A percentile compares a stretch with the other conserved stretches of the same genome.
phyloP scores from a whole-genome alignment of 2,888 invertebrate genomes.

The Epinotia brunnichana region DNA sequence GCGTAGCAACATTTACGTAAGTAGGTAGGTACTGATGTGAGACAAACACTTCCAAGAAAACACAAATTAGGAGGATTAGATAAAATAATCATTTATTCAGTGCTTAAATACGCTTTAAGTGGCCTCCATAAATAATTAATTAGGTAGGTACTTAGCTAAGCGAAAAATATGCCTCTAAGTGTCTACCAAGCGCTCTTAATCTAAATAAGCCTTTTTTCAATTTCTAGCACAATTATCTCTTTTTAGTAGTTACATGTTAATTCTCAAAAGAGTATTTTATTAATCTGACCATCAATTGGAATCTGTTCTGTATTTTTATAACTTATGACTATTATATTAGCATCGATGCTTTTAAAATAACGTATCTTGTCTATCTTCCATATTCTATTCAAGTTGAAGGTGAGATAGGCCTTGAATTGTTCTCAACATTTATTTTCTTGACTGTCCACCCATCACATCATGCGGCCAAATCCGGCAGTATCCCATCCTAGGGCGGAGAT shows the following conservation, averaged over 20 bases:
- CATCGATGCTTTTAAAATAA: too few relatives aligned
- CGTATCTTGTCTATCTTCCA: too few relatives aligned
- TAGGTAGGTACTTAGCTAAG: neutral
- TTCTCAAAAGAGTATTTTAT: neutral
- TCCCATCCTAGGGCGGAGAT: too few relatives aligned
- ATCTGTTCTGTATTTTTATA: too few relatives aligned
- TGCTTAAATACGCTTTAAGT: neutral
- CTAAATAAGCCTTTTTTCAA: constrained; percentile 6
- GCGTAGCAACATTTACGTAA: neutral
- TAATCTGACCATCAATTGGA: neutral
- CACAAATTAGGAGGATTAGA: neutral
- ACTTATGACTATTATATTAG: too few relatives aligned
- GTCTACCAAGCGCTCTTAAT: neutral
- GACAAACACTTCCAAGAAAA: neutral
- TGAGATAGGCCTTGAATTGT: too few relatives aligned
- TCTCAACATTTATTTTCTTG: too few relatives aligned
- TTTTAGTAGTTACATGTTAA: neutral
- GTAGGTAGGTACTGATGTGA: neutral
- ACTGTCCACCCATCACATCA: too few relatives aligned
- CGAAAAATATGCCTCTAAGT: neutral
- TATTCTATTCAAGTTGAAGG: too few relatives aligned
- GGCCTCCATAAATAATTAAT: constrained; percentile 1
- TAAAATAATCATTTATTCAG: constrained; percentile 2
- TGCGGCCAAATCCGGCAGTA: too few relatives aligned
- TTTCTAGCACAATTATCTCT: neutral